These are phyloP conservation scores for Adelognathus sp. DNA, from an alignment of 2,888 invertebrate genomes.

Conservation along the genomic window DNA sequence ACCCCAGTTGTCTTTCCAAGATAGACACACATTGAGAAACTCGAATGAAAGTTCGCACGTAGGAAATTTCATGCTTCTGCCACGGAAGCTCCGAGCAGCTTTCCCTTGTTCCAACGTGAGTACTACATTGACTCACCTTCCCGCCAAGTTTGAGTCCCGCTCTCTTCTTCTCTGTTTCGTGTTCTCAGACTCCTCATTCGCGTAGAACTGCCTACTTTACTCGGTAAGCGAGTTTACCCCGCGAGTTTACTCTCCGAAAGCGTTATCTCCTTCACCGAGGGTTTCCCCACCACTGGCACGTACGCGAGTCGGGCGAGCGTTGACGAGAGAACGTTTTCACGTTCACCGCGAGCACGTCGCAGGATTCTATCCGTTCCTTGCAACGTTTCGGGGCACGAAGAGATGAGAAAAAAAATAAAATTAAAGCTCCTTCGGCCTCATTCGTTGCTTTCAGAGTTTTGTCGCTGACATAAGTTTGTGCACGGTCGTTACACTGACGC, in stretches of 20 bases:
- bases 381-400: conserved; percentile 10
- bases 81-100: conserved; percentile 24
- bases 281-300: conserved; percentile 18
- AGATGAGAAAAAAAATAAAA: no score
- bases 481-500: no score
- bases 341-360: not conserved
- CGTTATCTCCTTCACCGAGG: conserved; percentile 28
- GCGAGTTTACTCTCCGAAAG: conserved; percentile 40
- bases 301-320: conserved; percentile 17
- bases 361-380: not conserved
- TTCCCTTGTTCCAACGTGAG: conserved; percentile 28
- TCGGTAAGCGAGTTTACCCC: conserved; percentile 41
- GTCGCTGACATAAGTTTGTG: no score
- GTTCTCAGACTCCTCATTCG: conserved; percentile 36
- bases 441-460: no score
- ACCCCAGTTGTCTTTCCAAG: not conserved
- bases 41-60: conserved; percentile 29
- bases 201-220: conserved; percentile 22
- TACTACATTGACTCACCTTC: conserved; percentile 36
- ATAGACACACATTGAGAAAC: not conserved
- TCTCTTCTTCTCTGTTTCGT: conserved; percentile 6
- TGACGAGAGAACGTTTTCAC: conserved; percentile 14
- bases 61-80: conserved; percentile 48
- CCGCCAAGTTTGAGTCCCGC: conserved; percentile 42
- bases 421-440: no score